Evolutionary conservation across 2,888 invertebrate genomes (phyloP).

Genomic region (Hirudinaria manillensis): DNA sequence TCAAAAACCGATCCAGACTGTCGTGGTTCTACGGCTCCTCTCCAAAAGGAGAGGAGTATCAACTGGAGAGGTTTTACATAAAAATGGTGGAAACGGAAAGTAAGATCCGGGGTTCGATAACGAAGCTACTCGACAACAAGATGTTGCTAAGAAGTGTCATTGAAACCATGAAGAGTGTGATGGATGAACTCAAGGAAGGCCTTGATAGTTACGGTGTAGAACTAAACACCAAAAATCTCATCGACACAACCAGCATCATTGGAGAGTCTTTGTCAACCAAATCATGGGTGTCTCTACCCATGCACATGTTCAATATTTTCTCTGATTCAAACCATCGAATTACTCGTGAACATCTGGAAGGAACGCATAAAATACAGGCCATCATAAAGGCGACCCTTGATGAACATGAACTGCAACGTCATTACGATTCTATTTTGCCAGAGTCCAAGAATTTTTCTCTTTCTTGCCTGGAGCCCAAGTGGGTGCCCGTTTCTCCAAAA

Average conservation of each 20-base stretch:
- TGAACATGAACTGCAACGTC: not conserved
- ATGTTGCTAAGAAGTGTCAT: conserved; percentile 18
- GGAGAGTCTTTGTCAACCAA: not conserved
- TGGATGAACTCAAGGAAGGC: conserved; percentile 21
- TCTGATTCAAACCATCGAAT: not conserved
- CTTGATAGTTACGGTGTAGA: conserved; percentile 22
- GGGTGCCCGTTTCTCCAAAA: not conserved
- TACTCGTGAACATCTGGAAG: not conserved
- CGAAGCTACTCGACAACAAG: conserved; percentile 11
- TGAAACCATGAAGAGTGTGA: conserved; percentile 19
- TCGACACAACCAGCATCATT: not conserved
- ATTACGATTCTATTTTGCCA: conserved; percentile 1
- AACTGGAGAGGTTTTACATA: conserved; percentile 20
- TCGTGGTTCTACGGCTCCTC: conserved; percentile 1
- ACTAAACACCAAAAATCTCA: conserved; percentile 16
- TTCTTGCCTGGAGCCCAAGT: not conserved
- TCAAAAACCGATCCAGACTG: conserved; percentile 2
- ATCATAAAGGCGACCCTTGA: conserved; percentile 4
- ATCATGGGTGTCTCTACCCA: conserved; percentile 5
- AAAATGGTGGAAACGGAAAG: not conserved
- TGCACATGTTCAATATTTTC: conserved; percentile 13
- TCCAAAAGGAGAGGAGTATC: conserved; percentile 17
- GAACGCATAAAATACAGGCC: not conserved
- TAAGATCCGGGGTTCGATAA: not conserved
- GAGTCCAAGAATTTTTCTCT: not conserved